Base-by-base conservation (phyloP, 2,797 vertebrate genomes). In the Lindbergichthys nudifrons region DNA sequence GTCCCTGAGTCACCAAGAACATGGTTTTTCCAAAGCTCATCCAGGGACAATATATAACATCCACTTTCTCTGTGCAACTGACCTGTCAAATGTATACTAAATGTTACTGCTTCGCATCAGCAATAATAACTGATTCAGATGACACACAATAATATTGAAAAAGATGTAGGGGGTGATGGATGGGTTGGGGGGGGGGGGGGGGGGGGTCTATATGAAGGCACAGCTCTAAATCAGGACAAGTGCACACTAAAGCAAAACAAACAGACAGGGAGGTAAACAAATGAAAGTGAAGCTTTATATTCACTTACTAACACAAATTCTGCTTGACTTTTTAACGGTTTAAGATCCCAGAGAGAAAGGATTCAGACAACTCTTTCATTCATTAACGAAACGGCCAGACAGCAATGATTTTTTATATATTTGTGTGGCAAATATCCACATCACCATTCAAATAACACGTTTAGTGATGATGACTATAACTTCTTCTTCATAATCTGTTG, bases 1-100 rank as follows among this genome's bases (percentile, higher is more conserved):
- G 73, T 79, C 74, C 65, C 77, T 18, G 81, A 89, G 86, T 86
- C 83, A 71, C 77, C 51, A 73, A 11, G 6, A 64, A 69, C 42
- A 32, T 5, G 39, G 75, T 69, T 68, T 15, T 66, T 48, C 52
- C 26, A 70, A 47, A 74, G 46, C 56, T 57, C 62, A 13, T 42
- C 64, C n/a, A 41, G 45, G 48, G 9, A 45, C 47, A 45, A 78
- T 82, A 13, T 0, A 13, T 0, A 72, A 85, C 79, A 86, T 46
- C 65, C 12, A n/a, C 57, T 75, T 73, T 75, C n/a, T 69, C 26
- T 46, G 41, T 50, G 54, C 43, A 66, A 10, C 59, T 8, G 47
- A 77, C 47, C 80, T 77, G 84, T 56, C 83, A 82, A 41, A 64
- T 46, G 54, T 54, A 4, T 63, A n/a, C n/a, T 74, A 77, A 75